phyloP scores from a whole-genome alignment of 2,888 invertebrate genomes.

The Nomada flava region DNA sequence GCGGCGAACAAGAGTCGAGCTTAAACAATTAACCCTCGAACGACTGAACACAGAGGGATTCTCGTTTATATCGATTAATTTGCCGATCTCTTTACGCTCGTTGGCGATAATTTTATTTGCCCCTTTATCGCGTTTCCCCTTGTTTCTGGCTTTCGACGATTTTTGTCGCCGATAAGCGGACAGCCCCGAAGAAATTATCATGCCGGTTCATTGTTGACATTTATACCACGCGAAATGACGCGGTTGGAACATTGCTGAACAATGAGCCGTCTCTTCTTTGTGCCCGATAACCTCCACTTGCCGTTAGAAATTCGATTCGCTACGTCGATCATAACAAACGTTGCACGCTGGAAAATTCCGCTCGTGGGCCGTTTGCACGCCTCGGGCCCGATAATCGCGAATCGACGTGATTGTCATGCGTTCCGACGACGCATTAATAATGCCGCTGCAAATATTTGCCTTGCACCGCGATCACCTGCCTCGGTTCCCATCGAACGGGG shows the following conservation, averaged over 20 bases:
- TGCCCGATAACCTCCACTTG: too few relatives aligned
- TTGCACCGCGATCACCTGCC: constrained; percentile 21
- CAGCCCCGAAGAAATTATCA: too few relatives aligned
- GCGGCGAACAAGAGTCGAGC: constrained; percentile 16
- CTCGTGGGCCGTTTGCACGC: background rate
- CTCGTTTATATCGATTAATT: background rate
- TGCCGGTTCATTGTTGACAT: too few relatives aligned
- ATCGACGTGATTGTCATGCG: constrained; percentile 53
- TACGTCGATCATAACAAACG: too few relatives aligned
- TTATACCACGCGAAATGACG: too few relatives aligned
- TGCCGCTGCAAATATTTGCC: constrained; percentile 67
- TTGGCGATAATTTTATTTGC: background rate
- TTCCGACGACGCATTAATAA: constrained; percentile 67
- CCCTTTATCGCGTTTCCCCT: too few relatives aligned
- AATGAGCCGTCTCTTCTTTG: too few relatives aligned
- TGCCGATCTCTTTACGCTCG: background rate
- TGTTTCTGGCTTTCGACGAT: too few relatives aligned
- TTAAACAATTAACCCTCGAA: constrained; percentile 31
- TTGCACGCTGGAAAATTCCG: background rate
- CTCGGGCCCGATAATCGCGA: constrained; percentile 14
- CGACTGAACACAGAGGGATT: background rate
- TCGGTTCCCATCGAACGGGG: background rate
- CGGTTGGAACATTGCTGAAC: too few relatives aligned
- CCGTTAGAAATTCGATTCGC: too few relatives aligned
- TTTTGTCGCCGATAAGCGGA: too few relatives aligned